These are phyloP conservation scores for Trachelipus rathkii DNA, from an alignment of 1,140 invertebrate genomes.

Conservation along the genomic window DNA sequence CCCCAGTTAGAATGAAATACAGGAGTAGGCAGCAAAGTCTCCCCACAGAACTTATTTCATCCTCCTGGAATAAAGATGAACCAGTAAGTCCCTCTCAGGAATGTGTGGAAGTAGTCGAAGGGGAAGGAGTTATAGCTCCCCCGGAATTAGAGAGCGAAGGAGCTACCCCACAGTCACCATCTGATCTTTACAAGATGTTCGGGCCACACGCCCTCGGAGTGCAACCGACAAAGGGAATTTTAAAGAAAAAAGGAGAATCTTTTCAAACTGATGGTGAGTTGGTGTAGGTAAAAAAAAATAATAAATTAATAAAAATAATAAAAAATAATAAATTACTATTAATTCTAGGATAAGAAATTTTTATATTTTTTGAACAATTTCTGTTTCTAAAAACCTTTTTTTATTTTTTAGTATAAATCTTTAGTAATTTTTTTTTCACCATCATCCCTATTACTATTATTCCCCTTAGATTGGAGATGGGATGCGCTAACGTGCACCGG, in stretches of 20 bases:
- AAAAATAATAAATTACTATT: no score
- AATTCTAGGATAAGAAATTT: no score
- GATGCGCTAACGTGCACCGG: no score
- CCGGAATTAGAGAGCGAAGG: background rate
- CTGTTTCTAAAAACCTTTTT: no score
- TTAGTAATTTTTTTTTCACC: no score
- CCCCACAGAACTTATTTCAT: background rate
- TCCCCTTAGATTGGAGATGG: no score
- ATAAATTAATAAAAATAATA: no score
- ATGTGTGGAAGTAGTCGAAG: background rate
- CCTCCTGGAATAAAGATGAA: background rate
- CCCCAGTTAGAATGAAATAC: background rate
- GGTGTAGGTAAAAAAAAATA: no score
- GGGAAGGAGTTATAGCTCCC: background rate
- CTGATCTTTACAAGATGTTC: background rate
- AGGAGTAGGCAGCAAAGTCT: background rate
- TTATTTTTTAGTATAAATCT: no score
- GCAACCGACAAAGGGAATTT: background rate
- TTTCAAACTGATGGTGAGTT: background rate
- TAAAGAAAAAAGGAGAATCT: constrained; percentile 1
- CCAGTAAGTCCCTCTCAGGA: background rate
- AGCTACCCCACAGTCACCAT: background rate
- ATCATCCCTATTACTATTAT: no score
- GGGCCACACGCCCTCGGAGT: background rate
- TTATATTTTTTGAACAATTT: no score